Conservation (phyloP, 1,140 invertebrate genomes). For the Zelostemma sp. region DNA sequence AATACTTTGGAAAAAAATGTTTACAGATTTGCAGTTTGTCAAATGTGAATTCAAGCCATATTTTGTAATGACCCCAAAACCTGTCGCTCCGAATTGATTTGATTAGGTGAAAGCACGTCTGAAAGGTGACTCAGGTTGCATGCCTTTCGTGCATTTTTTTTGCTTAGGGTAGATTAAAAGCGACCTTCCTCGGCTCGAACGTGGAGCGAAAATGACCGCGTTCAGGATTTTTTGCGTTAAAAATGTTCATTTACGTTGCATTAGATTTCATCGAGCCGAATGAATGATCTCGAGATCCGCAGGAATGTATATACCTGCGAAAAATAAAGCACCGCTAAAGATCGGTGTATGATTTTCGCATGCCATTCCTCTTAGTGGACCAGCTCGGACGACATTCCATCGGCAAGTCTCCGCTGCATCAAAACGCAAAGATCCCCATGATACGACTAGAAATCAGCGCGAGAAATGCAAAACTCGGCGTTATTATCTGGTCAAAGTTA, state of each 20-base stretch:
- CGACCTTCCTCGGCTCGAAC: background rate
- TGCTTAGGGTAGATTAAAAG: no score
- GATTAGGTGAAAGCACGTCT: constrained; percentile 17
- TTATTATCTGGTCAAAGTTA: no score
- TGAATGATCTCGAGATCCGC: background rate
- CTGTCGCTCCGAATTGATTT: constrained; percentile 14
- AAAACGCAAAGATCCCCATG: background rate
- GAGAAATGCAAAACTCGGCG: no score
- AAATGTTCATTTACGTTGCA: no score
- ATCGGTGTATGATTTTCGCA: constrained; percentile 49
- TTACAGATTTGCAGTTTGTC: no score
- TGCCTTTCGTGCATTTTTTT: background rate
- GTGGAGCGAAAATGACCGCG: background rate
- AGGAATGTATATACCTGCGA: constrained; percentile 34
- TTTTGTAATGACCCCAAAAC: constrained; percentile 12
- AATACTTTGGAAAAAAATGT: no score
- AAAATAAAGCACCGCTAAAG: constrained; percentile 35
- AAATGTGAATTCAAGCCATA: no score
- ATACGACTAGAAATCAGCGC: no score
- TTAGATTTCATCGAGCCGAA: background rate
- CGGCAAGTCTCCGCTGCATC: constrained; percentile 14
- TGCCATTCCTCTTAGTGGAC: constrained; percentile 57
- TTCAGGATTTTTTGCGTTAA: no score
- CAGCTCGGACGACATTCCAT: constrained; percentile 50
- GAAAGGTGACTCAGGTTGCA: constrained; percentile 18